Conservation (phyloP, 1,140 invertebrate genomes). For the Araneus ventricosus region DNA sequence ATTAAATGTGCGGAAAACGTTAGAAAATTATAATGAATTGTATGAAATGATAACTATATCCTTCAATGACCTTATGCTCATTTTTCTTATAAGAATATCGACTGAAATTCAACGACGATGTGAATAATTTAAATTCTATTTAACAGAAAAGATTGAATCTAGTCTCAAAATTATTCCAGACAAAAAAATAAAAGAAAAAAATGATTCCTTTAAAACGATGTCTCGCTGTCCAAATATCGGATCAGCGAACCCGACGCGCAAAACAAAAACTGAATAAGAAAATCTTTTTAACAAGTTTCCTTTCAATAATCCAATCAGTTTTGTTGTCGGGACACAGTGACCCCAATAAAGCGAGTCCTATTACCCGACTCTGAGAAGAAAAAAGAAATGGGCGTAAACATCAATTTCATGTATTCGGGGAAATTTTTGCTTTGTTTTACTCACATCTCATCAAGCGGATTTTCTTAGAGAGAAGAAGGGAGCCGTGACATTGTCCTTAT, state of each 20-base stretch:
- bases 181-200: not conserved
- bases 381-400: not conserved
- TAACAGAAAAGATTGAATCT: not conserved
- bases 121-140: constrained; percentile 1
- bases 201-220: not conserved
- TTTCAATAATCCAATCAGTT: constrained; percentile 44
- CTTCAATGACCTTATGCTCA: no score
- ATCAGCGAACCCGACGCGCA: not conserved
- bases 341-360: constrained; percentile 30
- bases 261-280: not conserved
- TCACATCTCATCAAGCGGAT: constrained; percentile 45
- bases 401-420: constrained; percentile 41
- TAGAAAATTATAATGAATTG: no score
- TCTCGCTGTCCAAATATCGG: not conserved
- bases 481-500: constrained; percentile 40
- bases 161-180: not conserved
- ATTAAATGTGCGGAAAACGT: no score
- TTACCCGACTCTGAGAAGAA: not conserved
- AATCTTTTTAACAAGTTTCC: not conserved
- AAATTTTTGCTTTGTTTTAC: constrained; percentile 49
- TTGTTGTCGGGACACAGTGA: constrained; percentile 27
- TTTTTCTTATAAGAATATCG: no score
- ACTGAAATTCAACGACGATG: not conserved
- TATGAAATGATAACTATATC: no score
- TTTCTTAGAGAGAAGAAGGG: not conserved